Evolutionary conservation across 2,888 invertebrate genomes (phyloP), one percentile per base, ranked within the genome.

Genomic region (Selenia dentaria): DNA sequence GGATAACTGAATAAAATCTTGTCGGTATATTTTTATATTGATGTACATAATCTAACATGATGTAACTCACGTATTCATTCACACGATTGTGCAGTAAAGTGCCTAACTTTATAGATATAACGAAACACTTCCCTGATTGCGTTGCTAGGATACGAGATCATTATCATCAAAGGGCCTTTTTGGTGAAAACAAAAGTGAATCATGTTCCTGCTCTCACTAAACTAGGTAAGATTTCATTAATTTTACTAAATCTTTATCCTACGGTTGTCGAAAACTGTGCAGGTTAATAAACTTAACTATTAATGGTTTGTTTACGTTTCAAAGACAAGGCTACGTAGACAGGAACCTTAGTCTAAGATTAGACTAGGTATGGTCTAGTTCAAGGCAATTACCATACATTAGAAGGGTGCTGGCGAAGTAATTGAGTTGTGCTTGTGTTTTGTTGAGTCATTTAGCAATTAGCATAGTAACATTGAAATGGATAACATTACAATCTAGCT

Each of bases 101-200:
- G 3, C 16, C 16, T 16, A 16, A 16, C 16, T 16, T 16, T 61
- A 58, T 50, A 36, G 44, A 42, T 46, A 62, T 54, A 34, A 26
- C 47, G 32, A 40, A 20, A 6, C 22, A 22, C n/a, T 31, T 29
- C 57, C 46, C 59, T 70, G 82, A 83, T 82, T 79, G 70, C 61
- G 85, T 87, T 84, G 85, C 87, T 79, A 78, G 65, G 87, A 56
- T 58, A 86, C 85, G 27, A 24, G 43, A 57, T 62, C 62, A 64
- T 66, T 70, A 76, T 70, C 62, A 69, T 57, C 62, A 18, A 34
- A 48, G 51, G 39, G 54, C 64, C 56, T 59, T 63, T 57, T 59
- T 42, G 58, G 57, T 53, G 49, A 59, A 58, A 62, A 55, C 33
- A 31, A 54, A 31, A 27, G 52, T 51, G 54, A 61, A 61, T 42